Conservation (phyloP, 2,888 invertebrate species). For the Amorpha juglandis region DNA sequence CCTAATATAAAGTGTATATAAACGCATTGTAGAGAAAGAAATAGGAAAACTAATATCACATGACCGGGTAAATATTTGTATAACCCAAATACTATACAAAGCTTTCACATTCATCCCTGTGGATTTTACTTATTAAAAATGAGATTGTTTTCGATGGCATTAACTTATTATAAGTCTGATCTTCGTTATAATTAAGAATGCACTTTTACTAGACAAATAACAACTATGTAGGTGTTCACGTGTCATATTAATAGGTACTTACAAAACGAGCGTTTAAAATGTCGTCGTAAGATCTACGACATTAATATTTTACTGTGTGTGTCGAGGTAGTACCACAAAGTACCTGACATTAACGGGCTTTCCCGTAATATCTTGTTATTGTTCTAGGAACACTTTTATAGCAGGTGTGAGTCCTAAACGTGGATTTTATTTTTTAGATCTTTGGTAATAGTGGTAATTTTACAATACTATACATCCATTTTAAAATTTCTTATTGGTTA, state of each 20-base stretch:
- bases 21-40: not conserved
- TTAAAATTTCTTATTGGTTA: not conserved
- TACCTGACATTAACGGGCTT: conserved; percentile 17
- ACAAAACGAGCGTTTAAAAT: conserved; percentile 15
- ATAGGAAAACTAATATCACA: not conserved
- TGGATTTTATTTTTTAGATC: conserved; percentile 8
- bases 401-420: not conserved
- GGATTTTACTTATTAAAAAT: too few species aligned
- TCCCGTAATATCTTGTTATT: not conserved
- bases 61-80: conserved; percentile 9
- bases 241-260: not conserved
- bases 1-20: not conserved
- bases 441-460: not conserved
- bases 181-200: too few species aligned
- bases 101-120: too few species aligned
- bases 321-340: conserved; percentile 5
- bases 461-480: too few species aligned
- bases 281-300: conserved; percentile 10
- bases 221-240: not conserved
- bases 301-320: conserved; percentile 20
- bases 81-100: conserved; percentile 3
- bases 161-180: too few species aligned
- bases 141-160: too few species aligned
- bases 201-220: not conserved
- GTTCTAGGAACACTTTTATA: conserved; percentile 6